Evolutionary conservation across 1,140 invertebrate genomes (phyloP), one percentile per base, ranked within the genome.

Genomic region (Telenomus remus): DNA sequence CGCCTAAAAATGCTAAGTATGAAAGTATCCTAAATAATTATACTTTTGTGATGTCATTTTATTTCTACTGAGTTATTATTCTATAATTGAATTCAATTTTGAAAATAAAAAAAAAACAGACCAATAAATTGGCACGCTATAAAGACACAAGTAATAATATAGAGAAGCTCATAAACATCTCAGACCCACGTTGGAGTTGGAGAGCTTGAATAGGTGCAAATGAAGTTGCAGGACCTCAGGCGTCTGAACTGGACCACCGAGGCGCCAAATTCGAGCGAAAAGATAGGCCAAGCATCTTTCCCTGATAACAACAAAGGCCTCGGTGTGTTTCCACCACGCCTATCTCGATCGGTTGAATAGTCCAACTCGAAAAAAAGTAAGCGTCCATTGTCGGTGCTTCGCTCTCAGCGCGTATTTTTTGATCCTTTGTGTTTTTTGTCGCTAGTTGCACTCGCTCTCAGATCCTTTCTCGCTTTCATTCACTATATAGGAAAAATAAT

Each of bases 181-280:
- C 77, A 71, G 69, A 68, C 63, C 69, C 72, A 71, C 78, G 70
- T 72, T 27, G 19, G 19, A 6, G 19, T 27, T 27, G 2, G 19
- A 27, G 19, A 27, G 60, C 51, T 73, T 85, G 84, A 86, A 87
- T 86, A 87, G 84, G 86, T 87, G 85, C 84, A 87, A 87, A 87
- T 86, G 84, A 87, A 86, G 83, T 27, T 86, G 84, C 82, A 81
- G 82, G 19, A 27, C 19, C 19, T 3, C 56, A 70, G 80, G 60
- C 76, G 48, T 78, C 73, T 75, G 65, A 39, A 39, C 37, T n/a
- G 37, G 82, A 83, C 79, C 82, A 84, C 79, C 75, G 53, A 51
- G 68, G 47, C 51, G 56, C 76, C 48, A 16, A 49, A 15, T 37
- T 42, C 37, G 11, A 57, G 16, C 16, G 53, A 15, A 15, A 60